Base-by-base conservation (phyloP, 2,113 vertebrate species). In the Falcunculus frontatus region DNA sequence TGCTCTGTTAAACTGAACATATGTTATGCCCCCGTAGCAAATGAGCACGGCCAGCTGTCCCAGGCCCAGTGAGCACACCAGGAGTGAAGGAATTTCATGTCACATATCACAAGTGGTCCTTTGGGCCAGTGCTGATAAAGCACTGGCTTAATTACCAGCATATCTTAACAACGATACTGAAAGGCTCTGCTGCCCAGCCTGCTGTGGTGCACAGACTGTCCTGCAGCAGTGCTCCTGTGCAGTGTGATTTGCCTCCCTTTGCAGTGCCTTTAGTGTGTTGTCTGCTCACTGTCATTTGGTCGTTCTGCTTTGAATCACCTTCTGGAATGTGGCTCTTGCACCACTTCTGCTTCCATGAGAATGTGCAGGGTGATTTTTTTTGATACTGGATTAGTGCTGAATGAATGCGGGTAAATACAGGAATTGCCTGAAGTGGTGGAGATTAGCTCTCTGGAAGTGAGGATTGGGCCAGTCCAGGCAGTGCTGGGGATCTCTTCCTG, bases 281-380 rank as follows among this genome's bases (percentile, higher is more conserved):
- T 3, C 13, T 80, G 13, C 84, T 80, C 0, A 0, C 42, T 39
- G 53, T 29, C 8, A 1, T 78, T 57, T 89, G 73, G 73, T 32
- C 82, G 39, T 64, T 79, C 73, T 39, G 15, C 77, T 87, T 92
- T 92, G 92, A 96, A 62, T 95, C 76, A 46, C 41, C 22, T 62
- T 68, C 39, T 89, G 96, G 92, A 94, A 92, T 92, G 92, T n/a
- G 65, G 37, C 53, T 90, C 64, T 95, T 92, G 89, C 90, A 44
- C 65, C 80, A 53, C 65, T 76, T 78, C 13, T 86, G 68, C 42
- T 25, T 70, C 60, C 19, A 25, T 87, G 90, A 93, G 86, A 80
- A 41, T 6, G 20, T 4, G 2, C 4, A 9, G 44, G 86, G 89
- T 92, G 75, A 46, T 35, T 75, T 84, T 84, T 60, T 57, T 52